Percentiles rank a stretch among this genome's conserved stretches.
Conservation (phyloP, 2,888 invertebrate species). For the Ornithoptera alexandrae region DNA sequence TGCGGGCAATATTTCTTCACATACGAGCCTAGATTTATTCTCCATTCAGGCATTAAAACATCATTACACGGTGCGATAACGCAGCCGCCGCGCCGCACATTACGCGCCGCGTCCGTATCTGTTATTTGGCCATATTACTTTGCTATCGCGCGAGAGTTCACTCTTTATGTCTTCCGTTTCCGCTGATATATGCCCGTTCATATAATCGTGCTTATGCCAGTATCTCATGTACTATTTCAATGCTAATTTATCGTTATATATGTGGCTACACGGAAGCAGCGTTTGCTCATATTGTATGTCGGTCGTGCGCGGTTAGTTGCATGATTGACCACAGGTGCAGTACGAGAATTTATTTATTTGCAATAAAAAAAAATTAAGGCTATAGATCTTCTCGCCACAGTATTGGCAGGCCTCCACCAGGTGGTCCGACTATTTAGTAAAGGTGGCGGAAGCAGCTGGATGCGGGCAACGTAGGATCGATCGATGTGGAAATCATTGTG, state of each 20-base stretch:
- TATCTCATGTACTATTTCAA: not conserved
- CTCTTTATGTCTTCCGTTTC: constrained; percentile 42
- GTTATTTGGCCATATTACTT: constrained; percentile 35
- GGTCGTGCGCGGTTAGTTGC: no score
- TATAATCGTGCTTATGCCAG: not conserved
- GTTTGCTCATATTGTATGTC: no score
- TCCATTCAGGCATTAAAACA: not conserved
- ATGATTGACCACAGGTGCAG: no score
- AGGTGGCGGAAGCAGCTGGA: no score
- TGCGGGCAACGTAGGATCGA: no score
- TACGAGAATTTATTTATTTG: no score
- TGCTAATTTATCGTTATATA: not conserved
- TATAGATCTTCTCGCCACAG: no score
- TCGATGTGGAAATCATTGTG: no score
- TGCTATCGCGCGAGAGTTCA: constrained; percentile 36
- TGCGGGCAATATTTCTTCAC: no score
- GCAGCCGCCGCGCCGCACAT: not conserved
- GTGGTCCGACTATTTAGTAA: no score
- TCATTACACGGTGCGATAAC: not conserved
- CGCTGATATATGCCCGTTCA: constrained; percentile 28
- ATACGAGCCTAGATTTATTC: not conserved
- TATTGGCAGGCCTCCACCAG: no score
- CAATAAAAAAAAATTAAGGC: no score
- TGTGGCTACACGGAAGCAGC: not conserved
- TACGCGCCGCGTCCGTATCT: constrained; percentile 16